These are phyloP conservation scores for Oscheius myriophilus DNA, from an alignment of 2,888 invertebrate species.

Conservation along the genomic window DNA sequence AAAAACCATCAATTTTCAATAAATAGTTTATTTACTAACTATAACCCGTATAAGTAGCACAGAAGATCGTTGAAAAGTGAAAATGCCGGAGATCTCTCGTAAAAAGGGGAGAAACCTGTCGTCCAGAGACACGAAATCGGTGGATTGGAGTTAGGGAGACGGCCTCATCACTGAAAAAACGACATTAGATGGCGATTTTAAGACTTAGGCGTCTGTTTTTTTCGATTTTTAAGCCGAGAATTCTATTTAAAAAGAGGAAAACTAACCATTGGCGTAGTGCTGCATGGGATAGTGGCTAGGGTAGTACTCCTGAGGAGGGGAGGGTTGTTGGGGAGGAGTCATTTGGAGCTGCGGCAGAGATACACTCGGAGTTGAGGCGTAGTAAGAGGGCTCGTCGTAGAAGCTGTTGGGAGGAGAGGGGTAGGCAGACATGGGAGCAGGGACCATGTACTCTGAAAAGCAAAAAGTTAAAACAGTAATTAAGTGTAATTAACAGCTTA, in stretches of 20 bases:
- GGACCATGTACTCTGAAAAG: conserved; percentile 12
- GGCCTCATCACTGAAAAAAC: conserved; percentile 16
- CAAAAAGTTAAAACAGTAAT: neutral
- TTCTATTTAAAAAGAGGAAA: too few species aligned
- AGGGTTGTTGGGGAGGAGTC: conserved; percentile 12
- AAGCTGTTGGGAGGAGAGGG: conserved; percentile 14
- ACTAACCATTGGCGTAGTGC: conserved; percentile 3
- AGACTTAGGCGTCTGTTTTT: neutral
- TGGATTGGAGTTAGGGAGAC: conserved; percentile 4
- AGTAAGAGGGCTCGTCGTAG: conserved; percentile 17
- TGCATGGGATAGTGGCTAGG: conserved; percentile 6
- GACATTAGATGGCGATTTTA: conserved; percentile 7
- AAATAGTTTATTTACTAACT: too few species aligned
- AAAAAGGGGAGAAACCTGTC: conserved; percentile 9
- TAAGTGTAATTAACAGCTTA: too few species aligned
- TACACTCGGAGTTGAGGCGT: neutral
- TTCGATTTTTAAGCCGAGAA: too few species aligned
- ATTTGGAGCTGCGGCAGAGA: neutral
- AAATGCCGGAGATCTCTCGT: too few species aligned
- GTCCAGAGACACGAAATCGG: neutral
- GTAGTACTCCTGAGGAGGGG: conserved; percentile 14
- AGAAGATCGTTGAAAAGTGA: too few species aligned
- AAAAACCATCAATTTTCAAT: too few species aligned
- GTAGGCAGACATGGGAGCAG: conserved; percentile 3
- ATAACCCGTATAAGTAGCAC: too few species aligned